A percentile compares a stretch with the other conserved stretches of the same genome.
Conservation (phyloP, 2,888 invertebrate genomes). For the Ischnura elegans region DNA sequence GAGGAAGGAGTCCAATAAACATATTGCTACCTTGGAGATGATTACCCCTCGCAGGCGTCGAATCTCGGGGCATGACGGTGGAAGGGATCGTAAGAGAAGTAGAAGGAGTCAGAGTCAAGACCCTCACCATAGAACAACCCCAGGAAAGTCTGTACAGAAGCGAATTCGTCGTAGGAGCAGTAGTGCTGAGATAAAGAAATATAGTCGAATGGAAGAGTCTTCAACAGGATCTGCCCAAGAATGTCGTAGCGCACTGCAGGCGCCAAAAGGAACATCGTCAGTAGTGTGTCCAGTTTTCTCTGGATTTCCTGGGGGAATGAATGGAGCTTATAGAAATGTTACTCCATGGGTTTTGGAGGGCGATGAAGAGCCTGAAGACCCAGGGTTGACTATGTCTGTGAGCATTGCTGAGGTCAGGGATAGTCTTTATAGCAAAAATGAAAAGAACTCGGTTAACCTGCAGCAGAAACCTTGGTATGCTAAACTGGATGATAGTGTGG, state of each 20-base stretch:
- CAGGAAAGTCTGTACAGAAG: conserved; percentile 47
- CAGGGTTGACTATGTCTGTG: background rate
- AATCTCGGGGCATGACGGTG: conserved; percentile 41
- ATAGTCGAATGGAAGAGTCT: background rate
- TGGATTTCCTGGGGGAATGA: conserved; percentile 15
- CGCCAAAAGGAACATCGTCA: background rate
- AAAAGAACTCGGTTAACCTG: background rate
- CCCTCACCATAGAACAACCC: background rate
- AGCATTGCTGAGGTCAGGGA: conserved; percentile 48
- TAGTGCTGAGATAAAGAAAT: conserved; percentile 26
- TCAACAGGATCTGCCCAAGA: background rate
- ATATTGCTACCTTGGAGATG: background rate
- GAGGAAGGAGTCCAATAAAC: background rate
- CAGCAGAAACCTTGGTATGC: conserved; percentile 61
- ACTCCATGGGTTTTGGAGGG: conserved; percentile 53
- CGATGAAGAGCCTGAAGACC: conserved; percentile 49
- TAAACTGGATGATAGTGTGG: conserved; percentile 55
- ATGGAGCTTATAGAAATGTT: conserved; percentile 27
- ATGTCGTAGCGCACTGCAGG: background rate
- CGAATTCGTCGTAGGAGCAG: conserved; percentile 45
- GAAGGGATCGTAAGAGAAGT: conserved; percentile 51
- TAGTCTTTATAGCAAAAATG: background rate
- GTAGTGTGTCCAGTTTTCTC: conserved; percentile 51
- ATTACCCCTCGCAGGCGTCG: conserved; percentile 37
- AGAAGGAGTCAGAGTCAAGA: conserved; percentile 55